Base-by-base conservation (phyloP, 30 jellyfish, hydroid and myxozoan genomes). In the Morbakka virulenta region DNA sequence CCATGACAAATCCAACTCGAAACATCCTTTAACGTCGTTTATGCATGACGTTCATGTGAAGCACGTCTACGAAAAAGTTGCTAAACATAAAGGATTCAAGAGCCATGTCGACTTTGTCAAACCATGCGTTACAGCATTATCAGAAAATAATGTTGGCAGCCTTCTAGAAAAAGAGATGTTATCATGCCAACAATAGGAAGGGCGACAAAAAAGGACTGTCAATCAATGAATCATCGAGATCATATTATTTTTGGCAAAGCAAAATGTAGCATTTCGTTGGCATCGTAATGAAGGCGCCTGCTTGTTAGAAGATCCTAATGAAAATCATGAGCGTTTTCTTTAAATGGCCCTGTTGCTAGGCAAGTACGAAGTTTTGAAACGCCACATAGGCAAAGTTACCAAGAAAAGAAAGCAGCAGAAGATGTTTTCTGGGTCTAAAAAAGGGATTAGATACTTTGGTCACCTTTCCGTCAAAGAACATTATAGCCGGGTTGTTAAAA, bases 171-270 rank as follows among this genome's bases (percentile, higher is more conserved):
- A 64, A 64, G 76, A 64, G 64, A 57, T 25, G n/a, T 2, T 64
- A 24, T 64, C 76, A 21, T n/a, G 32, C 51, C 27, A 32, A 32
- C 62, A 28, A 11, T 22, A 26, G 28, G 64, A 21, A 9, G 57
- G 24, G n/a, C 32, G 13, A 32, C n/a, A 64, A n/a, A 64, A 64
- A 26, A 64, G 52, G 63, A 28, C 13, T 2, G 76, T 64, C 64
- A 64, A 21, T 64, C 65, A 64, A 21, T 32, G 76, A 6, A n/a
- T 64, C 12, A 13, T 64, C 32, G 61, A 64, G 62, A 64, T 64
- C 3, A 64, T 64, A 64, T 28, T 64, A 32, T 64, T 11, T 64
- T 64, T 64, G 76, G 76, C 64, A 64, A 64, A 64, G 76, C 76
- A 64, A 21, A 64, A 64, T 64, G 21, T 27, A 4, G 61, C 76